A percentile compares a stretch with the other conserved stretches of the same genome.
Evolutionary conservation across 2,113 vertebrate genomes (phyloP).

Genomic region (Myocastor coypus): DNA sequence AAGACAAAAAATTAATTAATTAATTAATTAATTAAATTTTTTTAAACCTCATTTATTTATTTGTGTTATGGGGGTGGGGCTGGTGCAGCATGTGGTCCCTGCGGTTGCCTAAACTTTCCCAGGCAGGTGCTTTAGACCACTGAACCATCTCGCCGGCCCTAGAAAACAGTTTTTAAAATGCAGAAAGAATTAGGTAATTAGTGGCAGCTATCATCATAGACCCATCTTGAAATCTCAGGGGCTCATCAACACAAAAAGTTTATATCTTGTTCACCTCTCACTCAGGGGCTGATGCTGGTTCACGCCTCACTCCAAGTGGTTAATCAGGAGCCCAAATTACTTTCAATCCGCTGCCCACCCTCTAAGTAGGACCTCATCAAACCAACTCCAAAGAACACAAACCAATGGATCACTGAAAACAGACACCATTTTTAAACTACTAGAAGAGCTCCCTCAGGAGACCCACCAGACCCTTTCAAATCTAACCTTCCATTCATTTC

Average conservation of each 20-base stretch:
- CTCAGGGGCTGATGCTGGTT: neutral
- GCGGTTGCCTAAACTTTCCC: no score
- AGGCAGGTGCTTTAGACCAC: no score
- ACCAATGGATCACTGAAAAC: neutral
- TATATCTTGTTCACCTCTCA: neutral
- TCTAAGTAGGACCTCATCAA: conserved; percentile 3
- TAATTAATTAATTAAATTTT: no score
- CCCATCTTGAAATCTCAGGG: conserved; percentile 43
- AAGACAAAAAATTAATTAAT: no score
- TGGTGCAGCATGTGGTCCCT: no score
- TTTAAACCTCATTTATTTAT: no score
- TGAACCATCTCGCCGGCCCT: no score
- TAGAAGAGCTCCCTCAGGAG: neutral
- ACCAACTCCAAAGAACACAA: neutral
- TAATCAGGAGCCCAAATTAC: neutral
- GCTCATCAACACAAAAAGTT: conserved; percentile 47
- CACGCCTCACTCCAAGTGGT: neutral
- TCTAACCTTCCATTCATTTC: neutral
- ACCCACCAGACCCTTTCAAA: neutral
- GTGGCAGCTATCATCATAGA: conserved; percentile 39
- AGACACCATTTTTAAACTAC: neutral
- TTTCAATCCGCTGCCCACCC: neutral
- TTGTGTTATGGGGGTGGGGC: no score
- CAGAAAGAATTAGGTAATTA: conserved; percentile 33
- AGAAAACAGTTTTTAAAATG: neutral